Evolutionary conservation across 2,113 vertebrate genomes (phyloP).

Genomic region (Sporophila hypoxantha): DNA sequence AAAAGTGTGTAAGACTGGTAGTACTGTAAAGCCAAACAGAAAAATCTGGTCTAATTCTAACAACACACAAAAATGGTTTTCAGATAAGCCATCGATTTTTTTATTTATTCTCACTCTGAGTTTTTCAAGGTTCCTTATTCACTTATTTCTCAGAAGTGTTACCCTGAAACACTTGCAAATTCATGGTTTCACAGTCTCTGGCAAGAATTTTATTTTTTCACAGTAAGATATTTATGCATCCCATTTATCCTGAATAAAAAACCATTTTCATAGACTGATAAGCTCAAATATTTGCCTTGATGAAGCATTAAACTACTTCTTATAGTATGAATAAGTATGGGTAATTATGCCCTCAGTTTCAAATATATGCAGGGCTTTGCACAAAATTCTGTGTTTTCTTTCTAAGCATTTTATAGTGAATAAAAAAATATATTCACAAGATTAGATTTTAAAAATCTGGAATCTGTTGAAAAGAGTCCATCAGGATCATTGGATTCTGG

Average conservation of each 20-base stretch:
- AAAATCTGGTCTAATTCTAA: background rate
- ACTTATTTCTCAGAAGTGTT: background rate
- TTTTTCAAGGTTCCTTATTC: conserved; percentile 9
- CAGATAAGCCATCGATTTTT: background rate
- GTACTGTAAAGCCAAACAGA: background rate
- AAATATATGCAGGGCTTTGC: background rate
- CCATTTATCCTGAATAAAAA: background rate
- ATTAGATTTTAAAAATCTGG: background rate
- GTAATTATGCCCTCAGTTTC: background rate
- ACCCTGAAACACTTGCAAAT: background rate
- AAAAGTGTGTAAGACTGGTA: background rate
- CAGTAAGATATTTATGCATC: background rate
- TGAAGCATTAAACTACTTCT: background rate
- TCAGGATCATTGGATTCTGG: background rate
- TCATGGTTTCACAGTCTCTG: background rate
- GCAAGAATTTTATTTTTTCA: background rate
- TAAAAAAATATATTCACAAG: background rate
- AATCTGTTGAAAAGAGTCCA: background rate
- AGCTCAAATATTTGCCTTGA: conserved; percentile 2
- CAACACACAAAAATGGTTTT: background rate
- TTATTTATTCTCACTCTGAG: background rate
- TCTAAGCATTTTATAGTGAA: background rate
- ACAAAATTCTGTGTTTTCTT: background rate
- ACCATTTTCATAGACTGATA: background rate
- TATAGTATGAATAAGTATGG: background rate